A percentile compares a stretch with the other conserved stretches of the same genome.
Evolutionary conservation across 2,113 vertebrate species (phyloP).

Genomic region (Varanus komodoensis): DNA sequence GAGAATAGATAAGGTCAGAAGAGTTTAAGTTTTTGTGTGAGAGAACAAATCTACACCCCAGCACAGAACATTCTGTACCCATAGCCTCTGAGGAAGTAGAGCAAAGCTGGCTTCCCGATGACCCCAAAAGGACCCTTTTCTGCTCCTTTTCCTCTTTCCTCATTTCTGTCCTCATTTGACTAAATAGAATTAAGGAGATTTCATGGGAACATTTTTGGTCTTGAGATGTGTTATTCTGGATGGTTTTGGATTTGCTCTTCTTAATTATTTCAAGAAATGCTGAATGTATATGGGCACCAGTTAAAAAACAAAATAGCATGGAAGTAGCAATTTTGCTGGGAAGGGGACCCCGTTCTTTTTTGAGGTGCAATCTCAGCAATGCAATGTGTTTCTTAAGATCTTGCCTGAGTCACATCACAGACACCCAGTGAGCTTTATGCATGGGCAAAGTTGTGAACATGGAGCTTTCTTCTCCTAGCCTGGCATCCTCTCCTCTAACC

Average conservation of each 20-base stretch:
- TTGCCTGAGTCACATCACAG: no score
- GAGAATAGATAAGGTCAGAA: background rate
- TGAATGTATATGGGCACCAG: background rate
- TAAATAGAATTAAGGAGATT: background rate
- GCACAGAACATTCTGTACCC: constrained; percentile 5
- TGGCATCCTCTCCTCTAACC: no score
- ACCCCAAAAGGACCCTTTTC: background rate
- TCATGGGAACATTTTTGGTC: background rate
- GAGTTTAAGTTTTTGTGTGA: background rate
- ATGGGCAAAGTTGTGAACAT: no score
- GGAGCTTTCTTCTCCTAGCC: no score
- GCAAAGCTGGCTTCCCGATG: background rate
- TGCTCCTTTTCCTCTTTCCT: background rate
- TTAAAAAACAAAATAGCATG: background rate
- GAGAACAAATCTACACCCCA: background rate
- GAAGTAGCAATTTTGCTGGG: no score
- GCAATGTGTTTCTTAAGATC: no score
- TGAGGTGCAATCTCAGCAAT: no score
- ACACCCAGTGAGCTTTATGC: no score
- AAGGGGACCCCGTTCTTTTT: background rate
- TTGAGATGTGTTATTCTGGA: background rate
- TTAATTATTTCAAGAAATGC: background rate
- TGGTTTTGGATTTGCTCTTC: background rate
- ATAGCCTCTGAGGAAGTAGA: background rate
- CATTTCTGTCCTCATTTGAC: background rate